A percentile compares a stretch with the other conserved stretches of the same genome.
These are phyloP conservation scores for Stichodactyla helianthus DNA, from an alignment of 64 coral and sea anemone genomes.

Conservation along the genomic window DNA sequence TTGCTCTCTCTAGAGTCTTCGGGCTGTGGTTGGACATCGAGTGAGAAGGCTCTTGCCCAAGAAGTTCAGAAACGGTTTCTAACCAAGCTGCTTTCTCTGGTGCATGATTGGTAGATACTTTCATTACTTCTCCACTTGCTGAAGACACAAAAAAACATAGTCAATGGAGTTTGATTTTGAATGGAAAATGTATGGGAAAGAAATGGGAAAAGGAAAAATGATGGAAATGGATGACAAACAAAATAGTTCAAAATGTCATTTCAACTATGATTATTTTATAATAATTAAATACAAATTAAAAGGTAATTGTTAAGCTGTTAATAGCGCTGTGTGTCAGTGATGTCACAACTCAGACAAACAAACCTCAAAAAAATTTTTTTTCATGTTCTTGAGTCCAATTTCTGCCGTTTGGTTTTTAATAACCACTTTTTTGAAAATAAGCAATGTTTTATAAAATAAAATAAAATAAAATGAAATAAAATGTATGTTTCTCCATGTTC, in stretches of 20 bases:
- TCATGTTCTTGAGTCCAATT: no score
- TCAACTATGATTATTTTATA: background rate
- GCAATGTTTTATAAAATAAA: no score
- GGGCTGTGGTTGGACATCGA: slow-evolving; percentile 4
- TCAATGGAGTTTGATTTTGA: background rate
- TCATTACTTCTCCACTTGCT: slow-evolving; percentile 84
- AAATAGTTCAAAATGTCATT: background rate
- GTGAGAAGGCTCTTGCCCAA: slow-evolving; percentile 18
- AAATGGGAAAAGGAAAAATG: background rate
- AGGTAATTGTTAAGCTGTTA: background rate
- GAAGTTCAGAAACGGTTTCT: slow-evolving; percentile 49
- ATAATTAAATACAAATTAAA: background rate
- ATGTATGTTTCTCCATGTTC: no score
- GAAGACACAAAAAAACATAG: background rate
- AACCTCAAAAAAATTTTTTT: no score
- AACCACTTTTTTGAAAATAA: no score
- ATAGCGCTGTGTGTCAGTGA: no score
- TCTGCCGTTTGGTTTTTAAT: no score
- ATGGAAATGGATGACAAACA: background rate
- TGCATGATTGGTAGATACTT: slow-evolving; percentile 80
- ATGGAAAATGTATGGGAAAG: background rate
- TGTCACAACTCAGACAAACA: no score
- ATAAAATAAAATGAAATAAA: no score
- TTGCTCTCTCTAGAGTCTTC: slow-evolving; percentile 18
- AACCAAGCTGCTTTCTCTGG: slow-evolving; percentile 91